Evolutionary conservation across 2,113 vertebrate genomes (phyloP), one percentile per base, ranked within the genome.

Genomic region (Peromyscus leucopus): DNA sequence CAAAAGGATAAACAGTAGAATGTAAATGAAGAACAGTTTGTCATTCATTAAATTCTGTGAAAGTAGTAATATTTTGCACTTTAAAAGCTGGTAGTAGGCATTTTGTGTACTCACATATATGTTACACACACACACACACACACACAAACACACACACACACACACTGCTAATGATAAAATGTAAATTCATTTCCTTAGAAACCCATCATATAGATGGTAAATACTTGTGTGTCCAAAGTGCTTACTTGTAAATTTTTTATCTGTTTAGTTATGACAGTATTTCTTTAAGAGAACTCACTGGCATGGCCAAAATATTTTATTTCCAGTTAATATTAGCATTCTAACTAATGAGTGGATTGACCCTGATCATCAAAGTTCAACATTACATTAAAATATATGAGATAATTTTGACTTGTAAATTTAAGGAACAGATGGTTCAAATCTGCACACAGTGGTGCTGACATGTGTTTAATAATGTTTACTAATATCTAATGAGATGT

Each of bases 391-490:
- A 84, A 75, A 57, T 91, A 65, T 80, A 57, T 85, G 48, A 87
- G 42, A 51, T 95, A 48, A 79, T 80, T 95, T 97, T 95, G 79
- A 75, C 69, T 93, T 96, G 39, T 71, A 89, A 87, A 83, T 94
- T 90, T 94, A 76, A 85, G 89, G 65, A 90, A 10, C 48, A 67
- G 24, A 82, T 83, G 12, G 91, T 96, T 89, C 13, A 42, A 59
- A 22, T 76, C n/a, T 51, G 55, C 4, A 85, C 11, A 31, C 26
- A 84, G 4, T 95, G 17, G 31, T 72, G 51, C 12, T 93, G 92
- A n/a, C n/a, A 48, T 74, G 10, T 33, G 28, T 91, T 89, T 67
- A 86, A 31, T 61, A 48, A 39, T 93, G 24, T 91, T 97, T 93
- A 71, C n/a, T 71, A 51, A 78, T 84, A n/a, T 65, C 80, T 92